These are phyloP conservation scores for Temnothorax longispinosus DNA, from an alignment of 1,140 invertebrate genomes.

Conservation along the genomic window DNA sequence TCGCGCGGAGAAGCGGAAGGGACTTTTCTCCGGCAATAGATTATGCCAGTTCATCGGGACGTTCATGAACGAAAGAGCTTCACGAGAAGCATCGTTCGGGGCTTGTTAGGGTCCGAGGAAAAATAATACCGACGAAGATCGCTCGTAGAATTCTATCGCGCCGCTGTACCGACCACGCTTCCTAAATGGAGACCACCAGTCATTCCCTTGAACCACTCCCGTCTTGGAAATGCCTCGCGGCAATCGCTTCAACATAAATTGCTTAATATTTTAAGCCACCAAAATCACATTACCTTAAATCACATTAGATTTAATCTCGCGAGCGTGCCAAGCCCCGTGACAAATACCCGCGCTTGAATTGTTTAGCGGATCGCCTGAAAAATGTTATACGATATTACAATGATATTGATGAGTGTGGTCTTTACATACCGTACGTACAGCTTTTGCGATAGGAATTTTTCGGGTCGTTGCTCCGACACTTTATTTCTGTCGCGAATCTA, in stretches of 20 bases:
- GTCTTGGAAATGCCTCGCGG: constrained; percentile 18
- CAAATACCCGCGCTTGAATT: too few species aligned
- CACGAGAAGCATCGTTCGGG: constrained; percentile 42
- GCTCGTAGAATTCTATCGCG: constrained; percentile 21
- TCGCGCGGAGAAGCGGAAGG: constrained; percentile 2
- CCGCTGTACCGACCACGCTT: constrained; percentile 1
- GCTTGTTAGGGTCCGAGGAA: constrained; percentile 62
- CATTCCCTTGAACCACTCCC: constrained; percentile 44
- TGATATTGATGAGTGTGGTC: too few species aligned
- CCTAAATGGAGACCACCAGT: constrained; percentile 52
- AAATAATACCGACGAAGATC: constrained; percentile 65
- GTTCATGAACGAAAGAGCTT: constrained; percentile 19
- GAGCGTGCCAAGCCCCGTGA: too few species aligned
- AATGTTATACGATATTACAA: too few species aligned
- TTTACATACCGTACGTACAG: too few species aligned
- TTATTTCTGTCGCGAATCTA: too few species aligned
- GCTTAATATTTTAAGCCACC: constrained; percentile 75
- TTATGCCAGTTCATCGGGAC: constrained; percentile 67
- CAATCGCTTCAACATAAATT: constrained; percentile 67
- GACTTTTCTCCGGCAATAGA: constrained; percentile 45
- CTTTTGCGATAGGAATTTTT: too few species aligned
- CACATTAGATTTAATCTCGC: too few species aligned
- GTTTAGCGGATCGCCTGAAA: too few species aligned
- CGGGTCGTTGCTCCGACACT: too few species aligned
- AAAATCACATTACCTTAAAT: too few species aligned